Conservation (phyloP, 2,113 vertebrate genomes). For the Bubo scandiacus region DNA sequence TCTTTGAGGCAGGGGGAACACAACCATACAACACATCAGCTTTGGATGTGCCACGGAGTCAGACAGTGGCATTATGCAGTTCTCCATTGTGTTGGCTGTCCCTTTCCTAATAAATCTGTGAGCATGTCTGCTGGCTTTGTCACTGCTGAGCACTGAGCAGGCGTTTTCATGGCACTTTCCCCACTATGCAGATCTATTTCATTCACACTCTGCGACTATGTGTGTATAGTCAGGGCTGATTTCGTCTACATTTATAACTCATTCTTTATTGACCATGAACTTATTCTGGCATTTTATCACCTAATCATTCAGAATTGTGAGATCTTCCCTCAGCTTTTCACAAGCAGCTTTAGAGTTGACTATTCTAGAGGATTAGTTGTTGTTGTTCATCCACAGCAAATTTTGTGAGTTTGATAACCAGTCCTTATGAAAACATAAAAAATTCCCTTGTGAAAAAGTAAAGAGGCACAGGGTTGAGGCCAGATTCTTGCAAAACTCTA, state of each 20-base stretch:
- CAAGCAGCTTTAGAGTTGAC: background rate
- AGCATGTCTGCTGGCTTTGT: background rate
- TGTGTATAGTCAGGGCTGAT: background rate
- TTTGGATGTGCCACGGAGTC: rapidly evolving
- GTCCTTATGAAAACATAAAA: background rate
- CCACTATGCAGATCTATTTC: background rate
- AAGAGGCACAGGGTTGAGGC: background rate
- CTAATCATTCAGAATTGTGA: background rate
- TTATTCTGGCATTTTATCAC: background rate
- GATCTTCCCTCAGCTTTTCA: background rate
- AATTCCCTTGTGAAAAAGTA: background rate
- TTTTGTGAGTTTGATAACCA: background rate
- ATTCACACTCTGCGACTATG: background rate
- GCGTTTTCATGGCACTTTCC: background rate
- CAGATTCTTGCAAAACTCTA: background rate
- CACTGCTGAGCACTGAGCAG: background rate
- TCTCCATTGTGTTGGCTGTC: background rate
- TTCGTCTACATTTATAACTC: background rate
- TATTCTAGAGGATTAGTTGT: background rate
- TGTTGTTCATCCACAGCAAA: background rate
- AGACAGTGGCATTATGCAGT: rapidly evolving
- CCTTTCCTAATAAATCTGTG: background rate
- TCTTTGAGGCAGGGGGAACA: background rate
- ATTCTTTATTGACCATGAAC: background rate
- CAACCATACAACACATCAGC: background rate